Base-by-base conservation (phyloP, 2,113 vertebrate species). In the Planiliza haematocheilus region DNA sequence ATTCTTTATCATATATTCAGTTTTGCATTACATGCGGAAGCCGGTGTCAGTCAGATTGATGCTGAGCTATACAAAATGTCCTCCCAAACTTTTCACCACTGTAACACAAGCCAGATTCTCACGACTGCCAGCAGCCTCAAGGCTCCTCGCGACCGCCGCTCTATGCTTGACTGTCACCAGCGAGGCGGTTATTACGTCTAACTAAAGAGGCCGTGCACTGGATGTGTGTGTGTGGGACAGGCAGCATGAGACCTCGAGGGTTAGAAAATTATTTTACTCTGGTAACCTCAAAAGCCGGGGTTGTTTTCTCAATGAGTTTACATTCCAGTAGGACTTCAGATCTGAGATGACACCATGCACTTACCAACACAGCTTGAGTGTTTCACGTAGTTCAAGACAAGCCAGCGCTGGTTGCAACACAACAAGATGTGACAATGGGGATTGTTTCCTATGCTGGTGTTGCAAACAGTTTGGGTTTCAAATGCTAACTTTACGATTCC, bases 231-330 rank as follows among this genome's bases (percentile, higher is more conserved):
- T 49, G 49, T 56, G 37, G 38, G 57, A 74, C 36, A 37, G 75
- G 43, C 46, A 42, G 39, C 38, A 13, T 24, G 20, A 77, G 70
- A 79, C 36, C 30, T 13, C 7, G n/a, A 57, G 70, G 65, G 71
- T 83, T 68, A 61, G 74, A 21, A 51, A 65, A 58, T 56, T 16
- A 55, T 38, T 56, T 9, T 53, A 3, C 18, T 81, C 20, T 58
- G 18, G 1, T 50, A 30, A 59, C 38, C 68, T 68, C 56, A 45
- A 69, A 72, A 64, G 46, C 13, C 1, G 9, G 16, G 39, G 59
- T 83, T 88, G 66, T 71, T 86, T 84, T 83, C 70, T 67, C 65
- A 70, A 43, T 66, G 61, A 7, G 78, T 91, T 89, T 89, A 90
- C 78, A 88, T 91, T 86, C 78, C 79, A 81, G 72, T 46, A 39